These are phyloP conservation scores for Oplegnathus fasciatus DNA, from an alignment of 2,113 vertebrate genomes.

Conservation along the genomic window DNA sequence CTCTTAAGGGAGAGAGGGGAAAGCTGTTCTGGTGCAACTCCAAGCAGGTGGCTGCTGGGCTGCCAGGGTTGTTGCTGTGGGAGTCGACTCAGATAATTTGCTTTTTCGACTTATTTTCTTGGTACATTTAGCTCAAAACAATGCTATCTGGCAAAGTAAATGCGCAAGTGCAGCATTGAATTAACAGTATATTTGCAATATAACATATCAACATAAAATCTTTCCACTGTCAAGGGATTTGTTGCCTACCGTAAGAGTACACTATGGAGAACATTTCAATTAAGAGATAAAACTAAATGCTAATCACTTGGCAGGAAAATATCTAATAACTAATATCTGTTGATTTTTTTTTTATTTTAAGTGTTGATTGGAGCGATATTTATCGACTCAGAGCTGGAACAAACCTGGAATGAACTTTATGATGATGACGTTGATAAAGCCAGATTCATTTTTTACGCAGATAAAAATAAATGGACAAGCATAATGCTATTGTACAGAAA, in stretches of 20 bases:
- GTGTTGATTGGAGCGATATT: neutral
- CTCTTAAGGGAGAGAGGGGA: conserved; percentile 26
- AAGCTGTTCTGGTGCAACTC: conserved; percentile 35
- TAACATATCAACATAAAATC: conserved; percentile 1
- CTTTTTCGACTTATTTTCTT: conserved; percentile 50
- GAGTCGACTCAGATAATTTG: conserved; percentile 61
- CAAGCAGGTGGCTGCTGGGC: conserved; percentile 55
- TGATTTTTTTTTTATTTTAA: conserved; percentile 5
- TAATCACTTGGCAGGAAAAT: conserved; percentile 22
- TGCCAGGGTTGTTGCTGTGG: conserved; percentile 47
- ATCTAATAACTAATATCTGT: neutral
- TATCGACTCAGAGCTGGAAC: conserved; percentile 22
- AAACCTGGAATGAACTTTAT: neutral
- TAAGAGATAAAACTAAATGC: conserved; percentile 29
- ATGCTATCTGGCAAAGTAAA: conserved; percentile 29
- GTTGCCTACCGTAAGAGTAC: neutral
- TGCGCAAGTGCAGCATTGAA: conserved; percentile 11
- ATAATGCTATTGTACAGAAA: neutral
- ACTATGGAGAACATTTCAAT: conserved; percentile 9
- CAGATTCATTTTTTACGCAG: neutral
- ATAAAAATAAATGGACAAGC: neutral
- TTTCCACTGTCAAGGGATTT: neutral
- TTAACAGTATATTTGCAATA: neutral
- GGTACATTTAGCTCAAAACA: conserved; percentile 49
- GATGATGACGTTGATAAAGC: neutral